Percentiles rank a stretch among this genome's conserved stretches.
These are phyloP conservation scores for Saturnia japonica DNA, from an alignment of 2,888 invertebrate genomes.

Conservation along the genomic window DNA sequence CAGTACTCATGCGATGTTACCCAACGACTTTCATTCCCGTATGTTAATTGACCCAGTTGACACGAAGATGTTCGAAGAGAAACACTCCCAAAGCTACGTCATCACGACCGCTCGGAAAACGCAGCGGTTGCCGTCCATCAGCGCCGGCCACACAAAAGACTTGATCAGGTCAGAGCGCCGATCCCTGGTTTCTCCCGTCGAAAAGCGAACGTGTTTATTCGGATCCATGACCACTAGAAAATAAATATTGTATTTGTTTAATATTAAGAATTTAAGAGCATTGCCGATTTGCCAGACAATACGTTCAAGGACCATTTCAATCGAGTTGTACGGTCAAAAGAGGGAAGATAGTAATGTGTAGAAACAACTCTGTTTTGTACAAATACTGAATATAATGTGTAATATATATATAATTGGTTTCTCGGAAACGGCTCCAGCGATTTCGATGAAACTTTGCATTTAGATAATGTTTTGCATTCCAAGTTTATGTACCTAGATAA, in stretches of 20 bases:
- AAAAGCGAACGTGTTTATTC: constrained; percentile 89
- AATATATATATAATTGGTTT: no score
- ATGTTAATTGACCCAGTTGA: background rate
- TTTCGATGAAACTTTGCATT: no score
- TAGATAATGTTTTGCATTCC: no score
- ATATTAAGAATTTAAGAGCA: no score
- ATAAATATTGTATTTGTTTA: background rate
- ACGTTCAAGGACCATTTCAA: no score
- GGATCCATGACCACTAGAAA: constrained; percentile 84
- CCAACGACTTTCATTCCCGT: background rate
- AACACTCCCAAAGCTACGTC: constrained; percentile 80
- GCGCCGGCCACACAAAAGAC: constrained; percentile 93
- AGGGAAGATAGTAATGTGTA: no score
- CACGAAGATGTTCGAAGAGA: background rate
- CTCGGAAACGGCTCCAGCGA: no score
- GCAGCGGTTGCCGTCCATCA: constrained; percentile 88
- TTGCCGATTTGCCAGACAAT: no score
- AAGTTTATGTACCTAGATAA: no score
- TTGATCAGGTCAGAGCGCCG: constrained; percentile 88
- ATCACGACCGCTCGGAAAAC: constrained; percentile 93
- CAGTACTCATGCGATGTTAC: background rate
- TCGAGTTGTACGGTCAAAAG: no score
- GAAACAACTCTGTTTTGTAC: no score
- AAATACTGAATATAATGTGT: no score
- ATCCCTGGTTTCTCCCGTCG: constrained; percentile 84